Conservation (phyloP, 2,888 invertebrate species). For the Polymixis lichenea region DNA sequence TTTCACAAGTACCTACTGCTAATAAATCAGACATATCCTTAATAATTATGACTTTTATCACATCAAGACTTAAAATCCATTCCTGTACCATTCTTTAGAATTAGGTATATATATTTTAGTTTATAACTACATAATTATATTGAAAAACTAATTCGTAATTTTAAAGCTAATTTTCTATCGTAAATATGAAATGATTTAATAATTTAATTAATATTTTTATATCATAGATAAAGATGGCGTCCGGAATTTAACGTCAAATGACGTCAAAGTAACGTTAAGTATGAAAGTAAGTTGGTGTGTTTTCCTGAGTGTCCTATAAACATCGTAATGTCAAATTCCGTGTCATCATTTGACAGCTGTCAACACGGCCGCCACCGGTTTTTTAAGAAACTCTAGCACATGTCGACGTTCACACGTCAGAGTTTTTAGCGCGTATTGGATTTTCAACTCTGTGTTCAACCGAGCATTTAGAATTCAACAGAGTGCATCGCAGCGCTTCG, state of each 20-base stretch:
- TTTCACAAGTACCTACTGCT: not conserved
- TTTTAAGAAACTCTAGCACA: not conserved
- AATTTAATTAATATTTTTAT: not conserved
- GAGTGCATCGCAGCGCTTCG: no score
- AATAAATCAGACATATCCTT: conserved; percentile 6
- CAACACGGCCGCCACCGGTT: not conserved
- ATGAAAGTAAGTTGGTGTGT: not conserved
- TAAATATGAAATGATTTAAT: not conserved
- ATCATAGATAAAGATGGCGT: not conserved
- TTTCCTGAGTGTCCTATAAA: not conserved
- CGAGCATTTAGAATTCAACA: no score
- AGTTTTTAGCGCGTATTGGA: no score
- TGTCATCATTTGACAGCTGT: not conserved
- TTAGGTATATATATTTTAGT: not conserved
- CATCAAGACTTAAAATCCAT: conserved; percentile 22
- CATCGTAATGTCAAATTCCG: not conserved
- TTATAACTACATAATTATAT: not conserved
- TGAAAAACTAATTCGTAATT: conserved; percentile 4
- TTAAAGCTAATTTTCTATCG: conserved; percentile 16
- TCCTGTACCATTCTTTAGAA: conserved; percentile 43
- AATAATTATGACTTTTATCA: conserved; percentile 31
- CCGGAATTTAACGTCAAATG: not conserved
- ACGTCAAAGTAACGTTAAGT: not conserved
- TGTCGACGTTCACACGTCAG: no score
- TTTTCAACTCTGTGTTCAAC: no score